These are phyloP conservation scores for Myrmecophaga tridactyla DNA, from an alignment of 2,113 vertebrate genomes.

Conservation along the genomic window DNA sequence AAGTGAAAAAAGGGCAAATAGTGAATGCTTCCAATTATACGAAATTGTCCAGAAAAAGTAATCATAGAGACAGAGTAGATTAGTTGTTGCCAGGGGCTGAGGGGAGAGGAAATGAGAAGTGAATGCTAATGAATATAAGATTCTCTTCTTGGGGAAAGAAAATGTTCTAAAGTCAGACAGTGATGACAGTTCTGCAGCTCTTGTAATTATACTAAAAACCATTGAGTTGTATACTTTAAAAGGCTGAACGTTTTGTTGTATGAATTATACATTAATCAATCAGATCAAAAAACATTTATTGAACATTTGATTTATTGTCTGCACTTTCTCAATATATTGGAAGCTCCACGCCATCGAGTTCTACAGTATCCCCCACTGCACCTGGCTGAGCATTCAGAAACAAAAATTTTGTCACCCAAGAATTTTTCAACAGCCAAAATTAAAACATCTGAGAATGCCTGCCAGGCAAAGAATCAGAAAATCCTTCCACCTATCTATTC, in stretches of 20 bases:
- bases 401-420: neutral
- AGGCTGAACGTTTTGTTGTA: neutral
- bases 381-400: neutral
- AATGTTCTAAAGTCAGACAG: neutral
- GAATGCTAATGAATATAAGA: neutral
- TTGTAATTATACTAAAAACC: neutral
- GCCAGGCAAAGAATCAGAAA: neutral
- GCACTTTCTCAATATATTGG: neutral
- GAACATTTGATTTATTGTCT: neutral
- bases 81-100: neutral
- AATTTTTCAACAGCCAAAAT: neutral
- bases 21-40: neutral
- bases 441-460: conserved; percentile 1
- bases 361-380: neutral
- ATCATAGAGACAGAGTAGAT: neutral
- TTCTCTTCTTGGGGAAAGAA: neutral
- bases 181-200: neutral
- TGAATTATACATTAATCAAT: neutral
- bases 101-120: neutral
- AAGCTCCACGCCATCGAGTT: neutral
- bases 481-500: neutral
- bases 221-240: neutral
- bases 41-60: neutral
- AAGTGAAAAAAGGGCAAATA: neutral
- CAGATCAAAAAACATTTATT: neutral